These are phyloP conservation scores for Dendrocincla fuliginosa DNA, from an alignment of 2,797 vertebrate species.

Conservation along the genomic window DNA sequence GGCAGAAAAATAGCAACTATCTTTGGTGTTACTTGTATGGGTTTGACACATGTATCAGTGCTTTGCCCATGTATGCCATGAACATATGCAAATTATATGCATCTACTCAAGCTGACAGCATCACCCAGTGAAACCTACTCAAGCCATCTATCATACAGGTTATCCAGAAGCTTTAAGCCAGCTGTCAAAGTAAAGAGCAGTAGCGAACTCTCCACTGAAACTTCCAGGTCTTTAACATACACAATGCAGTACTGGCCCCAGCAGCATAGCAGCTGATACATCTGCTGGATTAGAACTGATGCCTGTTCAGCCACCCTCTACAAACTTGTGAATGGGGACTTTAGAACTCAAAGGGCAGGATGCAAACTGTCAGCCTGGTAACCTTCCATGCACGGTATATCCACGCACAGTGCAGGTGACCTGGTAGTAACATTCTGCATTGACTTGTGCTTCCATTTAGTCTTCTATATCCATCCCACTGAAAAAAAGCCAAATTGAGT, in stretches of 20 bases:
- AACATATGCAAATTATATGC: not conserved
- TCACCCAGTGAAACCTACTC: not conserved
- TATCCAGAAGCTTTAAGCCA: not conserved
- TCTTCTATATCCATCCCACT: not conserved
- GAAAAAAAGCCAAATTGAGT: not conserved
- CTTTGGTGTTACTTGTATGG: not conserved
- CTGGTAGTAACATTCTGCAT: not conserved
- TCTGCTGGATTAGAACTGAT: not conserved
- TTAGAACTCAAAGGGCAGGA: not conserved
- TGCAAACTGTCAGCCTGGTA: not conserved
- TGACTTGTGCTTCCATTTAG: not conserved
- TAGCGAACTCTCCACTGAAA: not conserved
- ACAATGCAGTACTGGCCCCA: not conserved
- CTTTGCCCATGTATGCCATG: not conserved
- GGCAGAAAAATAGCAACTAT: not conserved
- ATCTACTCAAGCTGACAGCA: not conserved
- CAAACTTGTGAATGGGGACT: not conserved
- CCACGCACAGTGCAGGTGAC: not conserved
- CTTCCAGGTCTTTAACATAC: not conserved
- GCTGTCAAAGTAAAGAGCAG: not conserved
- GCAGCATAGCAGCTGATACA: not conserved
- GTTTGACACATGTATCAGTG: not conserved
- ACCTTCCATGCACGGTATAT: fast-evolving
- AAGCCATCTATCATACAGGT: not conserved
- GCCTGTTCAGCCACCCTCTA: not conserved